Base-by-base conservation (phyloP, 2,113 vertebrate species). In the Notothenia coriiceps region DNA sequence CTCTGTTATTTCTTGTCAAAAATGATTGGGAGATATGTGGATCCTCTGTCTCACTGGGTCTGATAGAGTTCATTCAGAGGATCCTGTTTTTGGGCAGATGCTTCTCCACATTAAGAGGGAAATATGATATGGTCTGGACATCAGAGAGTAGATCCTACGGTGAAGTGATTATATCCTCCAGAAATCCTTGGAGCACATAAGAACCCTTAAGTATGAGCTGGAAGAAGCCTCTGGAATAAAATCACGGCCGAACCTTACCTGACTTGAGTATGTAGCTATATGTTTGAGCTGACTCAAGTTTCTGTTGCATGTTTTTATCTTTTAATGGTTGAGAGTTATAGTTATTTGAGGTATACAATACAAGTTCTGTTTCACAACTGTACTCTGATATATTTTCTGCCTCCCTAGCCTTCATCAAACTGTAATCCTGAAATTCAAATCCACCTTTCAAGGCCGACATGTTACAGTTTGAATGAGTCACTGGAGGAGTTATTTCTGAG, bases 371-470 rank as follows among this genome's bases (percentile, higher is more conserved):
- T 76, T 64, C 7, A 49, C 5, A n/a, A 33, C 2, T 6, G 46
- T 18, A 51, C n/a, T 5, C 47, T 47, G 2, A 25, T 52, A 35
- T 10, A 8, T 40, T 61, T 56, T 2, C n/a, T 77, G n/a, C 29
- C 8, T 61, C 55, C 20, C 15, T 76, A 9, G 46, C 44, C 29
- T 43, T 2, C 20, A 15, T 44, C 35, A 33, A 50, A 22, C 60
- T 13, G 20, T 52, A 61, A 20, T 66, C 18, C 54, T 59, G 1
- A 66, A 47, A 72, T 66, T 33, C 15, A 71, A 46, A 76, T 54
- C 22, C 4, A 3, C 17, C 18, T 54, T 22, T 63, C 14, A 14
- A 12, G 10, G 54, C 14, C 40, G 56, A 18, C 61, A 33, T 52
- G 18, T 60, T 18, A 18, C 14, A 47, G 13, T 62, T 77, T 67